Evolutionary conservation across 2,113 vertebrate genomes (phyloP).

Genomic region (Oryzias curvinotus): DNA sequence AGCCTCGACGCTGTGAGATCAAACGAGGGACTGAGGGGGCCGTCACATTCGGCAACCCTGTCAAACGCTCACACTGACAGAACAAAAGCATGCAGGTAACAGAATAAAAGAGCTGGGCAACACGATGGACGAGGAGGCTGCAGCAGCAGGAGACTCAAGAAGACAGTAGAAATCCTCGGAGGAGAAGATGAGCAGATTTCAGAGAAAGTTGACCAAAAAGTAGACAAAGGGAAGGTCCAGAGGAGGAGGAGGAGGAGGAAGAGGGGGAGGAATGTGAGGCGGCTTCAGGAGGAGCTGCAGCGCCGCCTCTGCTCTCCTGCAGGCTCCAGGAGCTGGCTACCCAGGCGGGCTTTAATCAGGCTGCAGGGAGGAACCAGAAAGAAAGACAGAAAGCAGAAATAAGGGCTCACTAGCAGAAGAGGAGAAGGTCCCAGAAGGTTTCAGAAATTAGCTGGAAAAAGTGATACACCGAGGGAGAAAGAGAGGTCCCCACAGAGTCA

Average conservation of each 20-base stretch:
- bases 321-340: slow-evolving; percentile 86
- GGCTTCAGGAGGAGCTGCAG: slow-evolving; percentile 86
- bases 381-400: slow-evolving; percentile 49
- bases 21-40: not conserved
- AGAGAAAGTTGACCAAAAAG: slow-evolving; percentile 33
- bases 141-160: slow-evolving; percentile 31
- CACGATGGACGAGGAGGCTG: not conserved
- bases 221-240: slow-evolving; percentile 56
- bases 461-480: not conserved
- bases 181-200: slow-evolving; percentile 22
- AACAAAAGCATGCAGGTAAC: slow-evolving; percentile 51
- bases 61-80: slow-evolving; percentile 3
- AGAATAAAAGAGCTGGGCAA: not conserved
- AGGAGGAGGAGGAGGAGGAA: slow-evolving; percentile 56
- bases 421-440: slow-evolving; percentile 11
- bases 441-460: slow-evolving; percentile 7
- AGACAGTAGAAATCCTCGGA: slow-evolving; percentile 30
- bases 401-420: slow-evolving; percentile 36
- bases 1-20: not conserved
- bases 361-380: slow-evolving; percentile 86
- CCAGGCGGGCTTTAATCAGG: slow-evolving; percentile 92
- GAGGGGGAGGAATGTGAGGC: slow-evolving; percentile 68
- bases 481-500: not conserved
- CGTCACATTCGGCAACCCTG: slow-evolving; percentile 6
- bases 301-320: slow-evolving; percentile 82